Evolutionary conservation across 2,113 vertebrate genomes (phyloP).

Genomic region (Spea multiplicata): DNA sequence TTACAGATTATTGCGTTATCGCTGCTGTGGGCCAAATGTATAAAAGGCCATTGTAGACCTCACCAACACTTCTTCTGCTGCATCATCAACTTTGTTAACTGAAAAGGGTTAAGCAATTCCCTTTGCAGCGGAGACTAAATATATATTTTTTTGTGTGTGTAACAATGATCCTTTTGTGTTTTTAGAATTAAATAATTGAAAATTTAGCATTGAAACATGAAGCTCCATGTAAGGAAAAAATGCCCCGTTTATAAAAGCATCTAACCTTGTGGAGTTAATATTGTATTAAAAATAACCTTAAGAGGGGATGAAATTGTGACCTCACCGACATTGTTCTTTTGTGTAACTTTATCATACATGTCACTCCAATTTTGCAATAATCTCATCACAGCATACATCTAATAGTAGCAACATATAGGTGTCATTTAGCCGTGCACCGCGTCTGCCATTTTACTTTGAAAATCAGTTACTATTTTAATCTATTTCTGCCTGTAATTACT

Average conservation of each 20-base stretch:
- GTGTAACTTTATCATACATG: not conserved
- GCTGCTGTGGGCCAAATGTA: too few species aligned
- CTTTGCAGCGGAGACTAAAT: not conserved
- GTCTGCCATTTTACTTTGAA: not conserved
- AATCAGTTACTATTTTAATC: not conserved
- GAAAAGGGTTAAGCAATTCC: not conserved
- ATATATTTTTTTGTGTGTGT: not conserved
- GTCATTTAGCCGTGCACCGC: not conserved
- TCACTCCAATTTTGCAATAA: not conserved
- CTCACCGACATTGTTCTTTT: not conserved
- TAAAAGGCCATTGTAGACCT: too few species aligned
- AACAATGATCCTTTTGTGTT: not conserved
- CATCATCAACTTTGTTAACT: too few species aligned
- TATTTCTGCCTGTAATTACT: too few species aligned
- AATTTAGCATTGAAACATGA: not conserved
- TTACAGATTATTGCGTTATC: too few species aligned
- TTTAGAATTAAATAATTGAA: not conserved
- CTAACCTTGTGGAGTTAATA: not conserved
- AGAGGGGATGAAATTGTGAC: not conserved
- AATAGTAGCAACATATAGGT: not conserved
- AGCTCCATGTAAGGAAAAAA: not conserved
- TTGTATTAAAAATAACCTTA: not conserved
- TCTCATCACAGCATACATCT: not conserved
- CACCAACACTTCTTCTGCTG: too few species aligned
- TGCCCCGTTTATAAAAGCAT: not conserved